These are phyloP conservation scores for Crax fasciolata DNA, from an alignment of 2,797 vertebrate genomes.

Conservation along the genomic window DNA sequence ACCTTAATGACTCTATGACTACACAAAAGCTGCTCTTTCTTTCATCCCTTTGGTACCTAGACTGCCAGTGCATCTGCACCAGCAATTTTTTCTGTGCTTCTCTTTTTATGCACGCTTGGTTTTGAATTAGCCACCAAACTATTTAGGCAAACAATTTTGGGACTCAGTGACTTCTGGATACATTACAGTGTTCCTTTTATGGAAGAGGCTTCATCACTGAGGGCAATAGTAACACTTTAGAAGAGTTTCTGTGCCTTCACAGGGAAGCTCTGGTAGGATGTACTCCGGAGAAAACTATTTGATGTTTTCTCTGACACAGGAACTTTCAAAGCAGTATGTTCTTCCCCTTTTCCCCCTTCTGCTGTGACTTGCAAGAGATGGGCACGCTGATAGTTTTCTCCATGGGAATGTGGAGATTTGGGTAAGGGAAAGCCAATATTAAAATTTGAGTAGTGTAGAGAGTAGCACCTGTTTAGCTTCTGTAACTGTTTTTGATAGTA, in stretches of 20 bases:
- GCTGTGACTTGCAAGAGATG: neutral
- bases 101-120: neutral
- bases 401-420: neutral
- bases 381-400: neutral
- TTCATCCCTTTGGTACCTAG: neutral
- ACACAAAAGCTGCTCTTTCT: neutral
- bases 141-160: neutral
- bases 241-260: neutral
- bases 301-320: neutral
- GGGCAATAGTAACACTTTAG: neutral
- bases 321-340: neutral
- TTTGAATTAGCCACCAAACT: neutral
- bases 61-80: neutral
- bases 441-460: neutral
- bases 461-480: neutral
- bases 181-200: neutral
- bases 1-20: no score
- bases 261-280: neutral
- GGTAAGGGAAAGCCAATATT: neutral
- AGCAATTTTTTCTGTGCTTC: neutral
- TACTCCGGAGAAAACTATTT: neutral
- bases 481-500: accelerated
- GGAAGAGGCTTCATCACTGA: neutral
- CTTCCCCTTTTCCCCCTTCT: neutral
- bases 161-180: neutral